Evolutionary conservation across 2,888 invertebrate species (phyloP), one percentile per base, ranked within the genome.

Genomic region (Sphaeridia pumilis): DNA sequence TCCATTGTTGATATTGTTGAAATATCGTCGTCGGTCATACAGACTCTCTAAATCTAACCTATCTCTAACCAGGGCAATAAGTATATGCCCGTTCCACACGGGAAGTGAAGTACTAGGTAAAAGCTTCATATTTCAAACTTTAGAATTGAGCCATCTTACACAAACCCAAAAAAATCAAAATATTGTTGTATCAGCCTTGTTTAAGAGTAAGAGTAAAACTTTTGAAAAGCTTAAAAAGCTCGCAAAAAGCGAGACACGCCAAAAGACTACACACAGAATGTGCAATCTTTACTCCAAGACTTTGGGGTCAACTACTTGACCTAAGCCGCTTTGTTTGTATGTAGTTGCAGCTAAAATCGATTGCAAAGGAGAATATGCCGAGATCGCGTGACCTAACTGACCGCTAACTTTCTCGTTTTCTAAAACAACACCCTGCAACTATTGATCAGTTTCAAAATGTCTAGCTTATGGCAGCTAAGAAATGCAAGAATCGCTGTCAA

Each of bases 81-180:
- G 36, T 49, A 56, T 56, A 48, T 58, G 64, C 61, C 61, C 61
- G 60, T 63, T 60, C 54, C 60, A 53, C 59, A 59, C 61, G 63
- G 63, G 65, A 47, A 54, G 52, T n/a, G 26, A 24, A 49, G 54
- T 28, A 42, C 35, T 43, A 36, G 35, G 35, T 56, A 46, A 57
- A 59, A 56, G 52, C 65, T 59, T 63, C 65, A 65, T 63, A 57
- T 57, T 64, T 61, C n/a, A n/a, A 46, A 42, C 49, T 54, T 65
- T 58, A 65, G 58, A 56, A 65, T 50, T 59, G 58, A 52, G 64
- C 65, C 65, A 65, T 65, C 55, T 49, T 62, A 54, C 28, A 52
- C 52, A 55, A 57, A 56, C 51, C 46, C 54, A 56, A 41, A 41
- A 52, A 57, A 58, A 56, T 52, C 56, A 42, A 20, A 52, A 4